Base-by-base conservation (phyloP, 2,888 invertebrate species). In the Ornithoptera alexandrae region DNA sequence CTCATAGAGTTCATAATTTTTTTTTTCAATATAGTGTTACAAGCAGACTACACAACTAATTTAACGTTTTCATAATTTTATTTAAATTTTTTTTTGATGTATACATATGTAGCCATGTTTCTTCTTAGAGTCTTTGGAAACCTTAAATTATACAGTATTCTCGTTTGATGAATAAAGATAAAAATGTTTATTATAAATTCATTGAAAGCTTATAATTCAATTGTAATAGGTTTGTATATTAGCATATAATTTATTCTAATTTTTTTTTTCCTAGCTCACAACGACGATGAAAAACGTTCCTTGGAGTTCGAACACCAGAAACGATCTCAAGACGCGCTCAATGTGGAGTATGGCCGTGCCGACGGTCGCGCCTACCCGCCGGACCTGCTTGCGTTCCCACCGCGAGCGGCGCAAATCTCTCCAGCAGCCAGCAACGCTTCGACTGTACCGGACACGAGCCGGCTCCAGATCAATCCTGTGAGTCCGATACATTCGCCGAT, bases 341-440 rank as follows among this genome's bases (percentile, higher is more conserved):
- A 94, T 80, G 81, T 89, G 65, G 93, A 93, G 84, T 86, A 94
- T 62, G 93, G 93, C n/a, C 93, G 94, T 60, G 93, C 93, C 36
- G 89, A 89, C 67, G 93, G 93, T 71, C 90, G 94, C 18, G 94
- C 95, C 30, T 94, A 96, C 82, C 96, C 97, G 30, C 97, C 97
- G 0, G 97, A 97, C 83, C 92, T 97, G 15, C 90, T 97, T 72
- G 95, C 97, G 1, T 97, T 97, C 84, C 96, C 96, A 5, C 93
- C 95, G 0, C 93, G 95, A 75, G 94, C 94, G 64, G 93, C 94
- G 0, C 96, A 96, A 79, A 94, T 96, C 67, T 96, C 96, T 1
- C 96, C 96, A 12, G 96, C 97, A 70, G 96, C 96, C 15, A 96
- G 96, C 80, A 96, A 96, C 69, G 95, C 96, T 6, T 97, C 97